phyloP scores from a whole-genome alignment of 2,113 vertebrate species.

The Felis chaus region DNA sequence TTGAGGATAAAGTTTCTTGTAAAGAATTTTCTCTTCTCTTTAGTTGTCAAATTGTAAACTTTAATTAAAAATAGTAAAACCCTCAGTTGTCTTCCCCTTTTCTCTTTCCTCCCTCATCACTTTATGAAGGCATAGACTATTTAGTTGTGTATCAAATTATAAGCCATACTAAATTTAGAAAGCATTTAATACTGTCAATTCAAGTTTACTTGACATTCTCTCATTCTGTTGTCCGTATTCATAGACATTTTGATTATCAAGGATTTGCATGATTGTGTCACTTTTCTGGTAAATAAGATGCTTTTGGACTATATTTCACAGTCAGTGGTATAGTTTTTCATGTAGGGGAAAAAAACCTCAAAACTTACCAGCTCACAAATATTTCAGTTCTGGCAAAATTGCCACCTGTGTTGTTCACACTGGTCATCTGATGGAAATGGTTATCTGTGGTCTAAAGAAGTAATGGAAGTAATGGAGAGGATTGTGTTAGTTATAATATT shows the following conservation, averaged over 20 bases:
- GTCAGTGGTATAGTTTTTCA: not conserved
- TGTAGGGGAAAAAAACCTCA: not conserved
- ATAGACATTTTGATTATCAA: constrained; percentile 18
- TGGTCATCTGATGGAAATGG: not conserved
- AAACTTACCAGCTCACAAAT: not conserved
- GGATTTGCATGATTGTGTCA: not conserved
- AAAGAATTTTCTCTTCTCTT: not conserved
- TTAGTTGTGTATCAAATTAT: constrained; percentile 5
- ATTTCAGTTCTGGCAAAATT: not conserved
- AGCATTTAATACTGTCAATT: constrained; percentile 1
- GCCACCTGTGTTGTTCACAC: not conserved
- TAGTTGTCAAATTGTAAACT: not conserved
- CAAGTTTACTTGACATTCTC: not conserved
- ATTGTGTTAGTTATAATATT: not conserved
- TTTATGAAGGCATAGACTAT: not conserved
- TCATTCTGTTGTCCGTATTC: constrained; percentile 42
- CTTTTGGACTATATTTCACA: constrained; percentile 26
- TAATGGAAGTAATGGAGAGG: not conserved
- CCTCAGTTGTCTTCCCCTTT: not conserved
- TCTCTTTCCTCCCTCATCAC: not conserved
- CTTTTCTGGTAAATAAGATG: not conserved
- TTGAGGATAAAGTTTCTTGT: not conserved
- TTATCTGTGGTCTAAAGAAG: not conserved
- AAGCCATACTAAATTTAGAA: constrained; percentile 30
- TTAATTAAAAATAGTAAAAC: not conserved